Conservation (phyloP, 2,113 vertebrate species). For the Fulica atra region DNA sequence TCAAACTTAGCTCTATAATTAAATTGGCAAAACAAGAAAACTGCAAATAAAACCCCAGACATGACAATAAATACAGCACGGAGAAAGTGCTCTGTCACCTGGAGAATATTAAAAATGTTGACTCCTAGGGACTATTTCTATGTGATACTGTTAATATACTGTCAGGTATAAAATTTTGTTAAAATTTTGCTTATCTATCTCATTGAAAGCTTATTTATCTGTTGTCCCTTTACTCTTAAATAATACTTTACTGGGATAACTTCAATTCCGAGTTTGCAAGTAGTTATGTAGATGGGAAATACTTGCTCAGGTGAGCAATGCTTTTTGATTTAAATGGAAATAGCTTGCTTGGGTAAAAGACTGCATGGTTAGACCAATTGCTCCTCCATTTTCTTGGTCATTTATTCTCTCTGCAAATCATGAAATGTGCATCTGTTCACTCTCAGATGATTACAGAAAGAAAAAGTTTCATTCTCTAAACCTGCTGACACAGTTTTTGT, state of each 20-base stretch:
- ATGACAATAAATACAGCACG: background rate
- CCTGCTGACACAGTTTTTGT: background rate
- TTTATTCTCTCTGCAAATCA: conserved; percentile 10
- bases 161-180: background rate
- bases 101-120: background rate
- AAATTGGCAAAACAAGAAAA: background rate
- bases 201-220: background rate
- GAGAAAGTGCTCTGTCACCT: background rate
- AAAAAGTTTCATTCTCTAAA: background rate
- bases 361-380: conserved; percentile 21
- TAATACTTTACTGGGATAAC: background rate
- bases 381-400: conserved; percentile 7
- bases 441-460: background rate
- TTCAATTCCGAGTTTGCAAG: background rate
- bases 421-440: background rate
- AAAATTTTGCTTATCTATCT: conserved; percentile 14
- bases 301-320: conserved; percentile 23
- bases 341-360: conserved; percentile 22
- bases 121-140: background rate
- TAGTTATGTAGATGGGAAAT: conserved; percentile 12
- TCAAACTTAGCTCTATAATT: background rate
- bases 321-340: conserved; percentile 51
- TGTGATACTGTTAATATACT: background rate
- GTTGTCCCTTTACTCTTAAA: background rate
- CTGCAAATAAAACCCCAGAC: background rate